Evolutionary conservation across 2,113 vertebrate species (phyloP).

Genomic region (Carollia perspicillata): DNA sequence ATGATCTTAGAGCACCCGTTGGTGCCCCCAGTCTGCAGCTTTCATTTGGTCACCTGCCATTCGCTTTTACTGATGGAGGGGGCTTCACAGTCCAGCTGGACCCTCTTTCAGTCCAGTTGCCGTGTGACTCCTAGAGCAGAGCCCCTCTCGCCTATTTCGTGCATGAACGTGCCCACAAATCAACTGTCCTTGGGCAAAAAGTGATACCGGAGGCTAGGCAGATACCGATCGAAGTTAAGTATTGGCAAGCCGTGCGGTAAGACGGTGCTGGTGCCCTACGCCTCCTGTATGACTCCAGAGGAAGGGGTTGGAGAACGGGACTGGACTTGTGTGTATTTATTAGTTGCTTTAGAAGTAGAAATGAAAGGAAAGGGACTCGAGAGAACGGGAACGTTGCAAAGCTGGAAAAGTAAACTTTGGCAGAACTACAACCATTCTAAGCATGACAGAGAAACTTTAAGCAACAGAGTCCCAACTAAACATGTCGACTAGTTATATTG

Average conservation of each 20-base stretch:
- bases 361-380: not conserved
- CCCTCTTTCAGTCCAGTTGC: not conserved
- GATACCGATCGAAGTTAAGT: not conserved
- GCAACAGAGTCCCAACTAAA: not conserved
- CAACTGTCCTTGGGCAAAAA: not conserved
- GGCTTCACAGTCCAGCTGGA: not conserved
- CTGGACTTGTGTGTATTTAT: not conserved
- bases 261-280: not conserved
- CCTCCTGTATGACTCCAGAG: not conserved
- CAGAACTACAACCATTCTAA: not conserved
- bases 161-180: not conserved
- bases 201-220: not conserved
- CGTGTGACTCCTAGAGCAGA: not conserved
- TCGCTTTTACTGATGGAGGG: not conserved
- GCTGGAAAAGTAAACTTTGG: not conserved
- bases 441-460: not conserved
- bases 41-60: not conserved
- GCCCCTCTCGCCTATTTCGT: rapidly evolving
- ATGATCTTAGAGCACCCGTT: not conserved
- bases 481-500: not conserved
- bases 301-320: not conserved
- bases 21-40: not conserved
- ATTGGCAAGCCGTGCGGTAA: not conserved
- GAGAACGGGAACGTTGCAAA: not conserved
- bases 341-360: not conserved